phyloP scores from a whole-genome alignment of 1,140 invertebrate species.

The Vanessa atalanta region DNA sequence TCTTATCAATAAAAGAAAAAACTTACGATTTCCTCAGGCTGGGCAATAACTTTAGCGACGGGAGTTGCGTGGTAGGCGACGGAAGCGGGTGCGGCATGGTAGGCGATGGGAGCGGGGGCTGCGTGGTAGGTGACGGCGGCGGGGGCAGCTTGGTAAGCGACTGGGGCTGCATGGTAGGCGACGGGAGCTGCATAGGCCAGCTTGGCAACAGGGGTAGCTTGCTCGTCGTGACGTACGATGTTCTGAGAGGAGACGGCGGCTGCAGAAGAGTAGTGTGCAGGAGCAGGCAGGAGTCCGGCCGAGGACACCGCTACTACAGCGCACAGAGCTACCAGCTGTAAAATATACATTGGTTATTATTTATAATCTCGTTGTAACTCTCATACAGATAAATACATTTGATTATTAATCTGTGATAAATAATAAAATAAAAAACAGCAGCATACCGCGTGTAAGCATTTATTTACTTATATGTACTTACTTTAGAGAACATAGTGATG shows the following conservation, averaged over 20 bases:
- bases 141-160: constrained; percentile 33
- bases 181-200: constrained; percentile 56
- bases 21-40: constrained; percentile 57
- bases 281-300: constrained; percentile 56
- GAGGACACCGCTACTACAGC: constrained; percentile 54
- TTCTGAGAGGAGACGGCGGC: constrained; percentile 65
- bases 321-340: constrained; percentile 56
- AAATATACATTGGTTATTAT: constrained; percentile 17
- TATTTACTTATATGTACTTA: constrained; percentile 22
- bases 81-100: constrained; percentile 28
- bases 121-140: constrained; percentile 39
- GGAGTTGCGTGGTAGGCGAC: constrained; percentile 43
- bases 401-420: too few relatives aligned
- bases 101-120: constrained; percentile 29
- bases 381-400: too few relatives aligned
- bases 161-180: constrained; percentile 46
- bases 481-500: constrained; percentile 40
- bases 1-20: too few relatives aligned
- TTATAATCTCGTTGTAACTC: too few relatives aligned
- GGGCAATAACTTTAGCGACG: constrained; percentile 46
- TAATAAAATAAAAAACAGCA: too few relatives aligned
- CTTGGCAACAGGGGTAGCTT: constrained; percentile 43
- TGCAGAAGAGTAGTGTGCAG: constrained; percentile 53
- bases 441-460: background rate
- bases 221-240: constrained; percentile 65